Evolutionary conservation across 2,888 invertebrate species (phyloP).

Genomic region (Morpho deidamia): DNA sequence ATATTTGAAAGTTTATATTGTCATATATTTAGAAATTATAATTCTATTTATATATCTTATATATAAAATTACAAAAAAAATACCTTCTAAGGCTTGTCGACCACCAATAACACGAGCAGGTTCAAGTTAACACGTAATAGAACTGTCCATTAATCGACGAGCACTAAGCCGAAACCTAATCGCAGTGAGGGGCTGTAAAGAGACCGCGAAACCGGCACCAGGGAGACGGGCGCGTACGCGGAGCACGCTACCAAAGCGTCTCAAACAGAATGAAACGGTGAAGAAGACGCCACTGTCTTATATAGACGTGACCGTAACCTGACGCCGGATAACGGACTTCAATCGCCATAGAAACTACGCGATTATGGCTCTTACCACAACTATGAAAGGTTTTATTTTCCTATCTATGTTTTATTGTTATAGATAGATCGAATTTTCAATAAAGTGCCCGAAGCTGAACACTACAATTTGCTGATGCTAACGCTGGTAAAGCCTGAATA

Average conservation of each 20-base stretch:
- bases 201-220: constrained; percentile 46
- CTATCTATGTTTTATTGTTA: constrained; percentile 43
- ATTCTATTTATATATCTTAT: neutral
- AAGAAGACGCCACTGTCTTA: constrained; percentile 75
- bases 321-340: constrained; percentile 76
- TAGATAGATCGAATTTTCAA: constrained; percentile 74
- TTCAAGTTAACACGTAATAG: constrained; percentile 63
- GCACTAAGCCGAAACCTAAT: constrained; percentile 55
- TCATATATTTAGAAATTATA: neutral
- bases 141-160: constrained; percentile 56
- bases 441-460: constrained; percentile 68
- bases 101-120: constrained; percentile 47
- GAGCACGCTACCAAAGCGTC: constrained; percentile 58
- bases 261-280: constrained; percentile 76
- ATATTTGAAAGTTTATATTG: too few relatives aligned
- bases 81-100: constrained; percentile 38
- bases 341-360: constrained; percentile 42
- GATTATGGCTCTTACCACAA: constrained; percentile 38
- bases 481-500: constrained; percentile 43
- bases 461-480: constrained; percentile 65
- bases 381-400: constrained; percentile 7
- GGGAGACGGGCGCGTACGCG: constrained; percentile 36
- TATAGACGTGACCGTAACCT: constrained; percentile 78
- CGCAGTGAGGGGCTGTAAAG: constrained; percentile 36
- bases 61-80: constrained; percentile 2